phyloP scores from a whole-genome alignment of 2,113 vertebrate genomes.

The Gadus macrocephalus region DNA sequence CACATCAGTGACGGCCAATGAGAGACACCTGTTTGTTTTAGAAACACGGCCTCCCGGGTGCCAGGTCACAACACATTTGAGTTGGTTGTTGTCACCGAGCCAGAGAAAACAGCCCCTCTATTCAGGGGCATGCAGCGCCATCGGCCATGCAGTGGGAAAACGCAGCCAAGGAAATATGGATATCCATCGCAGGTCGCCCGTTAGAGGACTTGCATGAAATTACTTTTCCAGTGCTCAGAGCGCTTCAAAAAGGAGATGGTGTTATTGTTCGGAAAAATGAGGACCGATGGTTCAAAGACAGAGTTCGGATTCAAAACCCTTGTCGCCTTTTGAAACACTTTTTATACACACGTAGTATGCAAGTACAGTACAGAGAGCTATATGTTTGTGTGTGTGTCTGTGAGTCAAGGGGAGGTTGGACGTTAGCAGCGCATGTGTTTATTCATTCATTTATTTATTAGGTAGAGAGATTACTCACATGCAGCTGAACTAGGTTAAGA shows the following conservation, averaged over 20 bases:
- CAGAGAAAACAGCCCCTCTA: slow-evolving; percentile 59
- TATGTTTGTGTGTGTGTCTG: slow-evolving; percentile 14
- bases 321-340: slow-evolving; percentile 38
- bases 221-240: slow-evolving; percentile 46
- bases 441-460: too few species aligned
- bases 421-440: too few species aligned
- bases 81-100: slow-evolving; percentile 52
- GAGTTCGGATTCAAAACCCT: slow-evolving; percentile 46
- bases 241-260: slow-evolving; percentile 44
- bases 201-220: slow-evolving; percentile 37
- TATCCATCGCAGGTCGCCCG: slow-evolving; percentile 36
- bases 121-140: slow-evolving; percentile 29
- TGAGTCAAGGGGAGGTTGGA: not conserved
- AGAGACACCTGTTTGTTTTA: slow-evolving; percentile 60
- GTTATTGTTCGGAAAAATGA: slow-evolving; percentile 60
- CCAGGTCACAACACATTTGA: slow-evolving; percentile 70
- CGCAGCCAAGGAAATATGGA: slow-evolving; percentile 45
- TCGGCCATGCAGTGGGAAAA: slow-evolving; percentile 21
- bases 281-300: slow-evolving; percentile 51
- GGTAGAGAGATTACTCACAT: too few species aligned
- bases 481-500: too few species aligned
- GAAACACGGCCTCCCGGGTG: slow-evolving; percentile 19
- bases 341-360: slow-evolving; percentile 5
- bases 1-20: slow-evolving; percentile 60
- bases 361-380: not conserved